phyloP scores from a whole-genome alignment of 2,888 invertebrate genomes.

The Callosobruchus maculatus region DNA sequence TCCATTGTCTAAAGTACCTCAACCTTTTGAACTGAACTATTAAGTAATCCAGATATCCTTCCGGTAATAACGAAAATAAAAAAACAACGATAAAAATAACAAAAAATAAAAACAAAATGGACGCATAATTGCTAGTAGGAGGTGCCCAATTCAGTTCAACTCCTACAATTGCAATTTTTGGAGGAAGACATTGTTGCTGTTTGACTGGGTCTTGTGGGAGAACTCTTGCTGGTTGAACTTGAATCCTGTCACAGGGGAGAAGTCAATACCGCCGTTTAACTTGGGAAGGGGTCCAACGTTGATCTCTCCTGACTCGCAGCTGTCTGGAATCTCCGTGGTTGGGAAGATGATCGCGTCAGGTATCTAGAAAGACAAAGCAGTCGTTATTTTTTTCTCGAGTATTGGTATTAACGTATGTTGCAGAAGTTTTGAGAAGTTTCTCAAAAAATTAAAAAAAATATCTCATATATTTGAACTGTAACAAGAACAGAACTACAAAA shows the following conservation, averaged over 20 bases:
- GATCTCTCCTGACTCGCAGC: constrained; percentile 18
- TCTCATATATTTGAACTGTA: too few relatives aligned
- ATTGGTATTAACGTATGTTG: background rate
- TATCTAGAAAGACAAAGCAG: background rate
- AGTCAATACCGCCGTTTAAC: background rate
- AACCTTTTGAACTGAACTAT: too few relatives aligned
- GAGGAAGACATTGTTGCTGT: background rate
- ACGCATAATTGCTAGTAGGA: background rate
- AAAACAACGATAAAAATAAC: too few relatives aligned
- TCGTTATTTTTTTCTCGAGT: background rate
- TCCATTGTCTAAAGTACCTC: too few relatives aligned
- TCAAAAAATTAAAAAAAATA: too few relatives aligned
- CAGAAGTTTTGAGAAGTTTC: too few relatives aligned
- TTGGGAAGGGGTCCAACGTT: constrained; percentile 7
- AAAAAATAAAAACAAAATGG: too few relatives aligned
- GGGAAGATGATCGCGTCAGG: constrained; percentile 16
- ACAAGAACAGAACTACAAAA: too few relatives aligned
- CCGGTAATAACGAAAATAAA: too few relatives aligned
- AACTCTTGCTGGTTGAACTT: constrained; percentile 1
- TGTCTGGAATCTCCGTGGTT: constrained; percentile 10
- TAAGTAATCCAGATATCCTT: too few relatives aligned
- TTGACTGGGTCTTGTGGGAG: constrained; percentile 14
- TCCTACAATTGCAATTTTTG: background rate
- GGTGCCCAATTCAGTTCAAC: background rate
- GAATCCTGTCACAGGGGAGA: background rate